Evolutionary conservation across 2,113 vertebrate species (phyloP).

Genomic region (Chaenocephalus aceratus): DNA sequence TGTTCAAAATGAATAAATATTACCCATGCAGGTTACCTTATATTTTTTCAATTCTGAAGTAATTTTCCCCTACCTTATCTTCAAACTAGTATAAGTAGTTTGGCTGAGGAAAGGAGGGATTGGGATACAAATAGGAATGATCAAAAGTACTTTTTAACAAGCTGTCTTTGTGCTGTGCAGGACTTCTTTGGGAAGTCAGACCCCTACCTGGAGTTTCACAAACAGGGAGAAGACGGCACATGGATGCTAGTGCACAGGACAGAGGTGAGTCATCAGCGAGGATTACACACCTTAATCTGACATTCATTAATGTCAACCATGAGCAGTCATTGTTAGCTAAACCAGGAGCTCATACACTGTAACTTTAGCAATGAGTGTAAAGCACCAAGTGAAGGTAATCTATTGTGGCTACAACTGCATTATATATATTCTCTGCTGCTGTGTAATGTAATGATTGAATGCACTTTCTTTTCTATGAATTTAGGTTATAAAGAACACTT

Average conservation of each 20-base stretch:
- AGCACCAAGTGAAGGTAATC: not conserved
- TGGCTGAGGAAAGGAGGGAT: not conserved
- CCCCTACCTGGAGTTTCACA: conserved; percentile 97
- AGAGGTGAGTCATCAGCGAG: conserved; percentile 84
- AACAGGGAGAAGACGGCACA: conserved; percentile 93
- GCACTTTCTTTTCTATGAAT: conserved; percentile 45
- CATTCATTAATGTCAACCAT: conserved; percentile 28
- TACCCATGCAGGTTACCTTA: no score
- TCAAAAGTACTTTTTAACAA: not conserved
- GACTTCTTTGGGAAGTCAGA: conserved; percentile 99
- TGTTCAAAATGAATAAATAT: no score
- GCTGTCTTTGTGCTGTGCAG: conserved; percentile 75
- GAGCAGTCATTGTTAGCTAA: conserved; percentile 29
- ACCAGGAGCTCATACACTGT: conserved; percentile 1
- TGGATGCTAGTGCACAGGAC: conserved; percentile 99
- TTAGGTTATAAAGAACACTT: conserved; percentile 97
- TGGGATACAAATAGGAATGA: not conserved
- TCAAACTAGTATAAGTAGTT: not conserved
- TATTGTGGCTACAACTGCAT: not conserved
- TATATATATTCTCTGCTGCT: not conserved
- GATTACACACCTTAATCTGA: not conserved
- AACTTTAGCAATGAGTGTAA: not conserved
- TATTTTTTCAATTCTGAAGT: no score
- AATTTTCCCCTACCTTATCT: no score
- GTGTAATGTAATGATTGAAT: not conserved